Evolutionary conservation across 2,888 invertebrate genomes (phyloP), one percentile per base, ranked within the genome.

Genomic region (Liodrosophila aerea): DNA sequence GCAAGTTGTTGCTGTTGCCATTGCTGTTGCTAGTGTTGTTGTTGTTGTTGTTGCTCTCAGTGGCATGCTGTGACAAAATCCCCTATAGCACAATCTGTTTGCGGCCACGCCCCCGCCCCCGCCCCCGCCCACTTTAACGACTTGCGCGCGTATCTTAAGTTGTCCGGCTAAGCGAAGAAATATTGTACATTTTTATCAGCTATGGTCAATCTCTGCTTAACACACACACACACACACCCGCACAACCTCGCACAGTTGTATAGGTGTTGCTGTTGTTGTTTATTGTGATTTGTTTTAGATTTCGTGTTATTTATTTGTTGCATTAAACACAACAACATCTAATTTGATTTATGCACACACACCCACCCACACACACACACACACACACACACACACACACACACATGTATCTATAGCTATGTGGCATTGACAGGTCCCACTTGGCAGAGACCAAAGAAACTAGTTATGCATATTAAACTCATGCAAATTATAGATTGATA

Each of bases 231-330:
- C 18, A 16, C 40, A 36, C 44, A 11, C 34, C 7, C 36, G 15
- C 36, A 7, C 43, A 34, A 50, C 29, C 54, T 16, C 60, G 44
- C 34, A 43, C 43, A 12, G 16, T 11, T 11, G n/a, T 63, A 62
- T 41, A 46, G 60, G 44, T 52, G 59, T 44, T 54, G 57, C 46
- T 57, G 54, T 52, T 49, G 37, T 37, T 57, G 61, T 18, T 54
- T 72, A 70, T 70, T 74, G 70, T 66, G 64, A 75, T 72, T 78
- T 71, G 78, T 73, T 82, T 22, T 75, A 67, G 76, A 71, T 78
- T 68, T 85, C 69, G 46, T 73, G 85, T 73, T 84, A 77, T 81
- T 84, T 84, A 82, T 78, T 81, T 78, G 68, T 73, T 81, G 68
- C 75, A 77, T 77, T 70, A 52, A 58, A 54, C 53, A 54, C 71